Base-by-base conservation (phyloP, 2,797 vertebrate species). In the Nyctibius grandis region DNA sequence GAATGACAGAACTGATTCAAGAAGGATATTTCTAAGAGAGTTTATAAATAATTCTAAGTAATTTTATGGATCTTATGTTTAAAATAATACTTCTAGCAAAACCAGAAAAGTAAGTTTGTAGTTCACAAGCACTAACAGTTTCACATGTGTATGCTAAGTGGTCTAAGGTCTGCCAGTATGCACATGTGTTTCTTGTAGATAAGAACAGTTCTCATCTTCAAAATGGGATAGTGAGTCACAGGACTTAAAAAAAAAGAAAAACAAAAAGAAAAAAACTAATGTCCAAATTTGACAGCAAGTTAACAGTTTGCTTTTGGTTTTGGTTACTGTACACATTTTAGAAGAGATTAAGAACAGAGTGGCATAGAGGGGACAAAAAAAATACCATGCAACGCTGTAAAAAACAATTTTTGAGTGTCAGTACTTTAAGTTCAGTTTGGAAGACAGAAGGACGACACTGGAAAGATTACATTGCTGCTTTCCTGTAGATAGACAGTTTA, bases 171-270 rank as follows among this genome's bases (percentile, higher is more conserved):
- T 90, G 72, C 67, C 67, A 89, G 84, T 17, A 60, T 2, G 29
- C 70, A 91, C 85, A 92, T 82, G 26, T 94, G 93, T 88, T 94
- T 91, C 56, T 87, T 48, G 64, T 26, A 97, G 95, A 97, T 97
- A 97, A 96, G 94, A 91, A 48, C 12, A 59, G 64, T 67, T 87
- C 19, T 21, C 53, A 51, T 81, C 50, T 92, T 88, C 56, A 64
- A 88, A 88, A 90, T 1, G 31, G 47, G 28, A 78, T 1, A 88
- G 61, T 26, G 67, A 92, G 88, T 79, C 93, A 93, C 9, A 47
- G n/a, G 36, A 56, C 34, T 80, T 48, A 9, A 2, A 21, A 34
- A 22, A 20, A 28, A 44, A n/a, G 40, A 75, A 42, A 74, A 20
- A 20, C 51, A 40, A 36, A 15, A 34, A 85, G 28, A 25, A 75